Evolutionary conservation across 1,140 invertebrate genomes (phyloP).

Genomic region (Pentalonia nigronervosa): DNA sequence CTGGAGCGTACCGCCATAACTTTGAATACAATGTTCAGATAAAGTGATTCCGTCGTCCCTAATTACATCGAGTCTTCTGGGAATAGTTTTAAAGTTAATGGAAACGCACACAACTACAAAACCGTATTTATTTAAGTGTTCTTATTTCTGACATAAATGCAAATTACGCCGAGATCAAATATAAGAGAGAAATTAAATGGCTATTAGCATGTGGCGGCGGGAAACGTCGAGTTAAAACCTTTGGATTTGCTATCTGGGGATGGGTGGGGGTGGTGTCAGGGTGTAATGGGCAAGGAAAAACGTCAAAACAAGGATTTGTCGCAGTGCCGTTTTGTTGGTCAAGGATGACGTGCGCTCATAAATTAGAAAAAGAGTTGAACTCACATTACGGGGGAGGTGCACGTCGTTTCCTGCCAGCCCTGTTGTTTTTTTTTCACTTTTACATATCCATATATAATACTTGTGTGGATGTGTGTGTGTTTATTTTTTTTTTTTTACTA

Average conservation of each 20-base stretch:
- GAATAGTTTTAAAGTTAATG: conserved; percentile 12
- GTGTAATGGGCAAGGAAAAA: not conserved
- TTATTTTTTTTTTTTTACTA: not conserved
- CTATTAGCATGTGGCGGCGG: not conserved
- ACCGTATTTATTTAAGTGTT: conserved; percentile 27
- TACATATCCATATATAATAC: not conserved
- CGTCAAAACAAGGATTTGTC: conserved; percentile 28
- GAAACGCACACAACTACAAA: not conserved
- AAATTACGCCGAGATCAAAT: conserved; percentile 23
- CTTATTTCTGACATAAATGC: conserved; percentile 13
- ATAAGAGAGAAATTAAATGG: conserved; percentile 19
- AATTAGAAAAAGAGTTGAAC: conserved; percentile 46
- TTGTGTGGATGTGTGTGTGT: not conserved
- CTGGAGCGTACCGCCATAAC: not conserved
- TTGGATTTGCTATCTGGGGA: not conserved
- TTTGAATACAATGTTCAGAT: not conserved
- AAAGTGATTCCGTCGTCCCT: conserved; percentile 26
- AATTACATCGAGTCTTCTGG: not conserved
- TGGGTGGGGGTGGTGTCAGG: no score
- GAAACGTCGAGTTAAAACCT: not conserved
- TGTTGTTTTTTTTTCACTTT: conserved; percentile 25
- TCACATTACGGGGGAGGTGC: not conserved
- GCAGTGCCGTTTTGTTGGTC: not conserved
- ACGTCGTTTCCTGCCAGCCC: not conserved
- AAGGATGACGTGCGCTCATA: conserved; percentile 36